A percentile compares a stretch with the other conserved stretches of the same genome.
Conservation (phyloP, 2,797 vertebrate species). For the Lycodopsis pacificus region DNA sequence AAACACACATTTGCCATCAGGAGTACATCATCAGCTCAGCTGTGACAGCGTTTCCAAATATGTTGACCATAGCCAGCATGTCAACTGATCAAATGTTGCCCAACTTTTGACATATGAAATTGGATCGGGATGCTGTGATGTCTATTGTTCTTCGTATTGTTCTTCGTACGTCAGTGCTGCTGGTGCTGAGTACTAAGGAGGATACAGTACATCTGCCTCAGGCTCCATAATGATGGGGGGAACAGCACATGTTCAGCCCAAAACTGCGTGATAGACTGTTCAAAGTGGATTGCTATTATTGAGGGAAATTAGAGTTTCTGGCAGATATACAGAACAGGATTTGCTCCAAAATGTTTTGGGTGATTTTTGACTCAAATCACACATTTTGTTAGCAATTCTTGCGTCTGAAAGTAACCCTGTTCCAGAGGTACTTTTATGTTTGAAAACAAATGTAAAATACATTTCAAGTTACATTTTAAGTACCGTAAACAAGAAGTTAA, state of each 20-base stretch:
- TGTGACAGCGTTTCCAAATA: background rate
- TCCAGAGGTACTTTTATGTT: background rate
- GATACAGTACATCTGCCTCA: conserved; percentile 52
- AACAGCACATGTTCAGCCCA: conserved; percentile 36
- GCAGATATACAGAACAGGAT: conserved; percentile 33
- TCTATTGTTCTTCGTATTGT: conserved; percentile 7
- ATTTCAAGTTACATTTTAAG: background rate
- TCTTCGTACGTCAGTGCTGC: background rate
- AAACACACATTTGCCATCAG: conserved; percentile 24
- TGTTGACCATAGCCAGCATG: background rate
- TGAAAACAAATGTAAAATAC: too few species aligned
- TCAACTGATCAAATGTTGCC: conserved; percentile 23
- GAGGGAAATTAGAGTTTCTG: conserved; percentile 24
- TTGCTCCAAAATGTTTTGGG: background rate
- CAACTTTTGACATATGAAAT: conserved; percentile 4
- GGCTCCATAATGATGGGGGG: conserved; percentile 51
- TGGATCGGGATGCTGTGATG: conserved; percentile 2
- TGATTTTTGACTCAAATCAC: background rate
- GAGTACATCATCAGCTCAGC: conserved; percentile 26
- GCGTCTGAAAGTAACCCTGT: background rate
- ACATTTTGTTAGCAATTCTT: background rate
- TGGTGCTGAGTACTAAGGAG: conserved; percentile 34
- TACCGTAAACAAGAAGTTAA: background rate
- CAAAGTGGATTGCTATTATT: conserved; percentile 38
- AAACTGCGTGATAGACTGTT: conserved; percentile 41